phyloP scores from a whole-genome alignment of 64 coral and sea anemone species.

The Actinia equina region DNA sequence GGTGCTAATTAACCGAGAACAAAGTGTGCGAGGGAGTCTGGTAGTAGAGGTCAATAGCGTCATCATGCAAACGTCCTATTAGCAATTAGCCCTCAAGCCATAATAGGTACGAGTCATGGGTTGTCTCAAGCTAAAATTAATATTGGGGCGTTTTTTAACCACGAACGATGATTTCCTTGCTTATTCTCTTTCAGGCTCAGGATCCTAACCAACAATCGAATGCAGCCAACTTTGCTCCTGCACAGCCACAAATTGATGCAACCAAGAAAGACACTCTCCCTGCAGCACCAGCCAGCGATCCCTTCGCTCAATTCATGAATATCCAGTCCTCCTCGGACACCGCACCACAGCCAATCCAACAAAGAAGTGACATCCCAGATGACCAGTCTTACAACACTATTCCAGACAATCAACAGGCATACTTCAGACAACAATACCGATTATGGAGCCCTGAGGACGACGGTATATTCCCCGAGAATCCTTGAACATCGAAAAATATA shows the following conservation, averaged over 20 bases:
- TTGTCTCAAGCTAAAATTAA: too few relatives aligned
- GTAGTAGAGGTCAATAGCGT: too few relatives aligned
- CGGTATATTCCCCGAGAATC: constrained; percentile 50
- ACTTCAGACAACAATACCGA: neutral
- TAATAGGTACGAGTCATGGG: too few relatives aligned
- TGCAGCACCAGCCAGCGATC: constrained; percentile 25
- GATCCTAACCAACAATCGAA: constrained; percentile 2
- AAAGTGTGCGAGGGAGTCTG: too few relatives aligned
- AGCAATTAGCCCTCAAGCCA: too few relatives aligned
- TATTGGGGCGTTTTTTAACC: too few relatives aligned
- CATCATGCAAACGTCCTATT: too few relatives aligned
- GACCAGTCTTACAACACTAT: neutral
- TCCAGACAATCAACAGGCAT: constrained; percentile 25
- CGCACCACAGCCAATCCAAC: constrained; percentile 29
- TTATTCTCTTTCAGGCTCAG: neutral
- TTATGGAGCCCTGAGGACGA: constrained; percentile 33
- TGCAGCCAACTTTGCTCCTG: neutral
- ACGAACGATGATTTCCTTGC: too few relatives aligned
- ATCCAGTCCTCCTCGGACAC: constrained; percentile 32
- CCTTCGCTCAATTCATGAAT: constrained; percentile 61
- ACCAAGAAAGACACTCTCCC: constrained; percentile 49
- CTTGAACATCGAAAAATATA: constrained; percentile 10
- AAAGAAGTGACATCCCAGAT: constrained; percentile 55
- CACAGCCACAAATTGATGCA: constrained; percentile 14
- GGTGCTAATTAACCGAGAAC: too few relatives aligned